These are phyloP conservation scores for Mormyrus lacerda DNA, from an alignment of 2,113 vertebrate genomes.

Conservation along the genomic window DNA sequence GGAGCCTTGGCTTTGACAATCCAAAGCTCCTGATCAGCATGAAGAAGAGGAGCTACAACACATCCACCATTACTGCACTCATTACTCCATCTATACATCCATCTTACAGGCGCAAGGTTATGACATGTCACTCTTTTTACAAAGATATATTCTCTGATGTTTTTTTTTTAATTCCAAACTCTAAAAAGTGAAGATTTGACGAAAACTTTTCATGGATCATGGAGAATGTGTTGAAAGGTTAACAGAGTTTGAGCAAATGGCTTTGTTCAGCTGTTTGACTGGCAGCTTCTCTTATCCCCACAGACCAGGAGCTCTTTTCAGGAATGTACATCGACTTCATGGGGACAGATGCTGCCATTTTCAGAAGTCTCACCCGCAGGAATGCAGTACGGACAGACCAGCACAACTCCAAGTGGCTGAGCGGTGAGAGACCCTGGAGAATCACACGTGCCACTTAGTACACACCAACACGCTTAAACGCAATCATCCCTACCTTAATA, in stretches of 20 bases:
- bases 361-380: slow-evolving; percentile 85
- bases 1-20: neutral
- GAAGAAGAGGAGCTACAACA: neutral
- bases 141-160: neutral
- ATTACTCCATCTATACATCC: neutral
- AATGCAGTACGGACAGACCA: slow-evolving; percentile 93
- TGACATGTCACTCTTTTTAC: neutral
- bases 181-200: neutral
- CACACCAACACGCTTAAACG: neutral
- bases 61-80: neutral
- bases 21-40: neutral
- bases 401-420: slow-evolving; percentile 98
- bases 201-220: neutral
- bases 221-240: neutral
- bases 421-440: slow-evolving; percentile 65
- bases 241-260: neutral
- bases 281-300: slow-evolving; percentile 20
- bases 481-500: neutral
- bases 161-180: neutral
- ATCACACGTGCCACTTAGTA: neutral
- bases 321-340: slow-evolving; percentile 99
- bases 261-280: slow-evolving; percentile 14
- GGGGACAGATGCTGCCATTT: slow-evolving; percentile 95
- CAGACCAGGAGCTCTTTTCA: slow-evolving; percentile 95
- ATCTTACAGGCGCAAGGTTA: neutral